phyloP scores from a whole-genome alignment of 2,888 invertebrate genomes.

The Leptopilina myrica region DNA sequence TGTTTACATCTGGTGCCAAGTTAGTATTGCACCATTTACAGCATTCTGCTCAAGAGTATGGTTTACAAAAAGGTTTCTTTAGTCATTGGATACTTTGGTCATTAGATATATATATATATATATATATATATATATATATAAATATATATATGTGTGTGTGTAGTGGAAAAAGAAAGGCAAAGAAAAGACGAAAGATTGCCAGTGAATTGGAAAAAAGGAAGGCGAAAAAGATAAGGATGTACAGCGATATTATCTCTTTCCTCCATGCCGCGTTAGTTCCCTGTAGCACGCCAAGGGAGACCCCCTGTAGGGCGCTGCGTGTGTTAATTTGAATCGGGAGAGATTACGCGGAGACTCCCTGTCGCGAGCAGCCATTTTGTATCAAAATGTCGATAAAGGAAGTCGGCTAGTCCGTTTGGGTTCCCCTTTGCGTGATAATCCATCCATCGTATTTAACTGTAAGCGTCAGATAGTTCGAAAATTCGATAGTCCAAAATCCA shows the following conservation, averaged over 20 bases:
- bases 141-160: too few relatives aligned
- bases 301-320: constrained; percentile 74
- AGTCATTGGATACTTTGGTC: constrained; percentile 55
- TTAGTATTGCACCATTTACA: too few relatives aligned
- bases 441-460: constrained; percentile 42
- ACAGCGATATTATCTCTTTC: constrained; percentile 73
- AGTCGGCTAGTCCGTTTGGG: constrained; percentile 60
- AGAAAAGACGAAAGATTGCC: constrained; percentile 58
- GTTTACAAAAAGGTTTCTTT: too few relatives aligned
- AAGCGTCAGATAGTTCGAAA: constrained; percentile 27
- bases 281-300: constrained; percentile 63
- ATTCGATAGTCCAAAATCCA: constrained; percentile 29
- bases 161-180: constrained; percentile 59
- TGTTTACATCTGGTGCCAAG: too few relatives aligned
- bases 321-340: constrained; percentile 81
- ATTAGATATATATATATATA: too few relatives aligned
- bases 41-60: too few relatives aligned
- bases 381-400: constrained; percentile 77
- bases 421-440: constrained; percentile 56
- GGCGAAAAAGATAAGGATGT: constrained; percentile 60
- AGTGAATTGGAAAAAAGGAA: constrained; percentile 53
- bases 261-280: constrained; percentile 67
- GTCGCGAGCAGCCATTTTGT: constrained; percentile 76
- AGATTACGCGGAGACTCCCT: constrained; percentile 79
- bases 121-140: too few relatives aligned